Percentiles rank a stretch among this genome's conserved stretches.
phyloP scores from a whole-genome alignment of 2,797 vertebrate species.

The Argyrosomus regius region DNA sequence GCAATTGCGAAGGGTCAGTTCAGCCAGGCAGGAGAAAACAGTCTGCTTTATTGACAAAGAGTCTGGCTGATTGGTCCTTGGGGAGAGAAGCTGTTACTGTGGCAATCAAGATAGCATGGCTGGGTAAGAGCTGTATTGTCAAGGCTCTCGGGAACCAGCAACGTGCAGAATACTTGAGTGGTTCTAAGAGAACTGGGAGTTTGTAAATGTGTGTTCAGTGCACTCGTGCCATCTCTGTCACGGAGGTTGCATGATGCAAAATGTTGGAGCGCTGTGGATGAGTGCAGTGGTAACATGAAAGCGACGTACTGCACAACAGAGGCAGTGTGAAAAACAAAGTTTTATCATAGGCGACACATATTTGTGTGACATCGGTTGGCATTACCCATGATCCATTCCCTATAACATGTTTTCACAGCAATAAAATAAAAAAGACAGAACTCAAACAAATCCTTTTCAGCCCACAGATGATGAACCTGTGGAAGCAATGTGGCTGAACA shows the following conservation, averaged over 20 bases:
- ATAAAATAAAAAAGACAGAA: background rate
- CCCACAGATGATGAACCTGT: background rate
- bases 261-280: constrained; percentile 13
- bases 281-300: constrained; percentile 20
- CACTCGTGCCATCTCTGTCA: constrained; percentile 48
- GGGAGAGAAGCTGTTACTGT: constrained; percentile 76
- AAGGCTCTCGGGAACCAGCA: constrained; percentile 23
- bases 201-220: constrained; percentile 47
- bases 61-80: constrained; percentile 73
- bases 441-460: background rate
- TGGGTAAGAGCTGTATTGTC: constrained; percentile 29
- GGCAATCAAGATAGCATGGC: constrained; percentile 72
- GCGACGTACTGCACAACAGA: background rate
- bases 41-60: constrained; percentile 78
- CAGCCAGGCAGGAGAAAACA: constrained; percentile 68
- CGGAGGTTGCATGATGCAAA: constrained; percentile 21
- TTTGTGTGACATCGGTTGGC: background rate
- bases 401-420: background rate
- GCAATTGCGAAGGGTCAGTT: constrained; percentile 73
- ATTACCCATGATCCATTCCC: no score
- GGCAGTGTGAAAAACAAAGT: background rate
- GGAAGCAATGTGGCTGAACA: background rate
- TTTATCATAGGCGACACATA: background rate
- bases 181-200: constrained; percentile 41
- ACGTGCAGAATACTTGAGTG: constrained; percentile 46